Percentiles rank a stretch among this genome's conserved stretches.
Evolutionary conservation across 2,797 vertebrate species (phyloP).

Genomic region (Danio kyathit): DNA sequence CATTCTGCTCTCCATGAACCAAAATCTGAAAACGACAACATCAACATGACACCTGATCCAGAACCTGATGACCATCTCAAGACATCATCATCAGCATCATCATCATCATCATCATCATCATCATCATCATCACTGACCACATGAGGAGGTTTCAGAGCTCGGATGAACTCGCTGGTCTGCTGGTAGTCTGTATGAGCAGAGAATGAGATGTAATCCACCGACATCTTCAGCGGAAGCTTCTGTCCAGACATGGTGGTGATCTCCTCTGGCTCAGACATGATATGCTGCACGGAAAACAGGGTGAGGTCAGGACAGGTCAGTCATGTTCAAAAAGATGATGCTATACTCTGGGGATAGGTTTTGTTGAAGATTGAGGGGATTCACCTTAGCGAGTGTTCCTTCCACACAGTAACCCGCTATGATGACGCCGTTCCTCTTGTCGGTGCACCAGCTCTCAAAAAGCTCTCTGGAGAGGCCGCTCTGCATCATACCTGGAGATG

Average conservation of each 20-base stretch:
- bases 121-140: constrained; percentile 83
- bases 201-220: constrained; percentile 98
- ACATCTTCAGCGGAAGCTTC: constrained; percentile 96
- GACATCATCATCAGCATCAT: too few relatives aligned
- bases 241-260: constrained; percentile 97
- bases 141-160: constrained; percentile 93
- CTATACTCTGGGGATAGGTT: not conserved
- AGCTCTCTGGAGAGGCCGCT: constrained; percentile 94
- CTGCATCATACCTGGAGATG: constrained; percentile 98
- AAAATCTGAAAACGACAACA: constrained; percentile 81
- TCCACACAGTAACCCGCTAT: constrained; percentile 97
- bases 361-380: constrained; percentile 32
- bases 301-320: not conserved
- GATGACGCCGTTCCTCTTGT: constrained; percentile 96
- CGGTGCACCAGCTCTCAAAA: constrained; percentile 98
- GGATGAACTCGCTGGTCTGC: constrained; percentile 97
- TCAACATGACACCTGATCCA: not conserved
- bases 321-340: not conserved
- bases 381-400: constrained; percentile 94
- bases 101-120: too few relatives aligned
- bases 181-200: constrained; percentile 97
- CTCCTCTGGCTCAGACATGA: constrained; percentile 97
- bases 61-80: not conserved
- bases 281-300: constrained; percentile 81
- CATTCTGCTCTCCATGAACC: constrained; percentile 96